These are phyloP conservation scores for Vanessa tameamea DNA, from an alignment of 1,140 invertebrate genomes.

Conservation along the genomic window DNA sequence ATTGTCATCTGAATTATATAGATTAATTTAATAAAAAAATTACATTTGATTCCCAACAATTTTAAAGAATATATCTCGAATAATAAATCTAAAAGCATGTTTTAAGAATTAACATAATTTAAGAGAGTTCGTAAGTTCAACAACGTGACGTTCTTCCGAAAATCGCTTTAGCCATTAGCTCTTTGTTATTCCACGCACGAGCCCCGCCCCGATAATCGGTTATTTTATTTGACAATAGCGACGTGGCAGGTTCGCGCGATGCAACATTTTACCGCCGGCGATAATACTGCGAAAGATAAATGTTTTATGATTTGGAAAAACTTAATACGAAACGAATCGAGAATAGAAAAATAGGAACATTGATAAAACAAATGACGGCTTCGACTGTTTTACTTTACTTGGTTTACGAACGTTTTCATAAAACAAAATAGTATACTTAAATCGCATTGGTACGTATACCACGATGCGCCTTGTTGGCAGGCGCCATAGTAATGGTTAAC, in stretches of 20 bases:
- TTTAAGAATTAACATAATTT: slow-evolving; percentile 59
- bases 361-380: neutral
- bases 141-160: slow-evolving; percentile 44
- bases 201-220: slow-evolving; percentile 64
- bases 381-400: neutral
- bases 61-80: slow-evolving; percentile 29
- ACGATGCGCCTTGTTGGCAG: no score
- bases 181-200: slow-evolving; percentile 63
- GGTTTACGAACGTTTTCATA: neutral
- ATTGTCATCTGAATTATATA: no score
- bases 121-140: slow-evolving; percentile 52
- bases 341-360: slow-evolving; percentile 10
- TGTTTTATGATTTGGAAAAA: slow-evolving; percentile 41
- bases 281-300: slow-evolving; percentile 45
- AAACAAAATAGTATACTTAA: neutral
- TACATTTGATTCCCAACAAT: neutral
- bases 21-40: neutral
- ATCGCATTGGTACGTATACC: no score
- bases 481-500: no score
- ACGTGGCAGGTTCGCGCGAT: slow-evolving; percentile 58
- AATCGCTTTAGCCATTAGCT: slow-evolving; percentile 56
- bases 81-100: slow-evolving; percentile 47
- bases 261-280: slow-evolving; percentile 49
- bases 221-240: slow-evolving; percentile 71
- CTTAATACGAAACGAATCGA: slow-evolving; percentile 39